Base-by-base conservation (phyloP, 1,140 invertebrate species). In the Tribolium castaneum region DNA sequence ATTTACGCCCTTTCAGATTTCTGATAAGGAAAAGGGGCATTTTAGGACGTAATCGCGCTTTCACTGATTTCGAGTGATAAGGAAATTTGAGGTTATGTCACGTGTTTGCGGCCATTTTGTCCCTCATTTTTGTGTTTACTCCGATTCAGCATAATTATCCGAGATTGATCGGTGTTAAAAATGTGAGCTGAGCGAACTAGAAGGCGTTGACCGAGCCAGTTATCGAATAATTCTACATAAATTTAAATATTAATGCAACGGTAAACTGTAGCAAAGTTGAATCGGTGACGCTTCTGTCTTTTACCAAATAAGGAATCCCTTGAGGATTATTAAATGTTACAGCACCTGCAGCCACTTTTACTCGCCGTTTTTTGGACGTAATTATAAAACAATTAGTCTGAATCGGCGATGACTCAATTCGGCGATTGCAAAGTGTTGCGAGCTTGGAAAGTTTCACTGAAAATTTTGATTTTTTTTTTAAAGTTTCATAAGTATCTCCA, bases 191-290 rank as follows among this genome's bases (percentile, higher is more conserved):
- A 78, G 59, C 14, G 59, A 51, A 62, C 25, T 30, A 66, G 51
- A 76, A 81, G 78, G 80, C 80, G 80, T 81, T 81, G 80, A 81
- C 80, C 78, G 78, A 78, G 75, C 80, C 75, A 79, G 80, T 80
- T 81, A 81, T 78, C 78, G 80, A 80, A 81, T 81, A 81, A 79
- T 75, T 81, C 78, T 80, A 76, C 78, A 81, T 81, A 78, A 77
- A 81, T 81, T 81, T 80, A 74, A 81, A 81, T 81, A 71, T 80
- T 80, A 80, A 80, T 81, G 76, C 51, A 66, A 52, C 19, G 30
- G 73, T 70, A 52, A 19, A 73, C 59, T 75, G 39, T 52, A 50
- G 54, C 70, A 71, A 75, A 16, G n/a, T 70, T 45, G 78, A 45
- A 73, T 66, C 54, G 35, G 72, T 71, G 59, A 70, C 70, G 77